Conservation (phyloP, 1,140 invertebrate genomes). For the Harpegnathos saltator region DNA sequence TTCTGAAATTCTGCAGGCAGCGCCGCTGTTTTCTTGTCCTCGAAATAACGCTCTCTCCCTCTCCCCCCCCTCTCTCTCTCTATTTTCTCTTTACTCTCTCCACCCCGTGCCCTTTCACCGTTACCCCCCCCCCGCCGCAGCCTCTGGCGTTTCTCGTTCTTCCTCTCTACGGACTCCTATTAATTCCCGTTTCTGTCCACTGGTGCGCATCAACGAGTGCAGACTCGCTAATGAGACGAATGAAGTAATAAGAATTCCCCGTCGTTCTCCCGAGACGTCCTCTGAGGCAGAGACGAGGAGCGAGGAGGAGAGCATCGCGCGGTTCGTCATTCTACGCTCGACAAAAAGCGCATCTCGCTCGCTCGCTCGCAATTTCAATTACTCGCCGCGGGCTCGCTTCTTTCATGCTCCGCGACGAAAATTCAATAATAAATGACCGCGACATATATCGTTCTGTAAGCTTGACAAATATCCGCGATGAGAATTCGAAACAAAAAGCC, state of each 20-base stretch:
- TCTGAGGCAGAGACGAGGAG: too few species aligned
- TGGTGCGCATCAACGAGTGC: conserved; percentile 58
- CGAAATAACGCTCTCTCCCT: conserved; percentile 12
- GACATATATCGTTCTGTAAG: neutral
- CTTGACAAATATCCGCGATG: neutral
- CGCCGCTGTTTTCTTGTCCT: conserved; percentile 6
- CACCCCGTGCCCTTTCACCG: too few species aligned
- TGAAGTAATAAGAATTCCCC: conserved; percentile 63
- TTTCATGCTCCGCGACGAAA: neutral
- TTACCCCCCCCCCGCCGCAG: too few species aligned
- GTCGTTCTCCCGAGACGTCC: conserved; percentile 21
- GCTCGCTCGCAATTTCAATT: conserved; percentile 47
- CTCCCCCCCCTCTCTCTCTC: too few species aligned
- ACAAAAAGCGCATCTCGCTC: conserved; percentile 23
- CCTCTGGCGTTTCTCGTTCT: conserved; percentile 26
- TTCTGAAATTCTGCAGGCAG: neutral
- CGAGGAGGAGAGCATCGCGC: neutral
- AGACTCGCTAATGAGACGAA: conserved; percentile 66
- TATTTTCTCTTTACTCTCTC: too few species aligned
- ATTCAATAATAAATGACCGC: conserved; percentile 22
- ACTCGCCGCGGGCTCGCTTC: conserved; percentile 3
- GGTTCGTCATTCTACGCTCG: neutral
- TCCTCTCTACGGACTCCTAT: conserved; percentile 48
- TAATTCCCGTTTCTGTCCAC: conserved; percentile 51
- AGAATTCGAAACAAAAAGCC: neutral